Percentiles rank a stretch among this genome's conserved stretches.
These are phyloP conservation scores for Ornithorhynchus anatinus DNA, from an alignment of 2,113 vertebrate species.

Conservation along the genomic window DNA sequence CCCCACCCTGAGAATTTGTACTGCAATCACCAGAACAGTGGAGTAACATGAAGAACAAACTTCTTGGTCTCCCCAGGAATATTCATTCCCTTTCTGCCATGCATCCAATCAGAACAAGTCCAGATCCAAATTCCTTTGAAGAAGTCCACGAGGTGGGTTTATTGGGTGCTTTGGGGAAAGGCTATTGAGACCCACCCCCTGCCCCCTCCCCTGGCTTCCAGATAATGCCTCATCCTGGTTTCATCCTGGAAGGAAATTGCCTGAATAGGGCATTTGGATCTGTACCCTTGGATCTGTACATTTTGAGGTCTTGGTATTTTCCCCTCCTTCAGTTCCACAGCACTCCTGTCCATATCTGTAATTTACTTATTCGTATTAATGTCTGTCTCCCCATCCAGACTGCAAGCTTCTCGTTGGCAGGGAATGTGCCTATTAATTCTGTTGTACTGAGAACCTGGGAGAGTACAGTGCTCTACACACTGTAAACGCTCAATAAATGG, in stretches of 20 bases:
- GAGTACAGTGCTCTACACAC: too few relatives aligned
- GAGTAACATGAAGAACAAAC: constrained; percentile 51
- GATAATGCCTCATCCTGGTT: constrained; percentile 25
- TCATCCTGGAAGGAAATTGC: constrained; percentile 55
- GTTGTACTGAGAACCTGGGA: too few relatives aligned
- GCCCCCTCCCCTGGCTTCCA: background rate
- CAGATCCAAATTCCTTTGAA: background rate
- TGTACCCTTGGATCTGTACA: too few relatives aligned
- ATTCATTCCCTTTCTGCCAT: constrained; percentile 50
- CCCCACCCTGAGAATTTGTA: constrained; percentile 46
- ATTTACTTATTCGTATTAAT: too few relatives aligned
- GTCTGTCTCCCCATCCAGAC: too few relatives aligned
- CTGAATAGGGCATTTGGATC: constrained; percentile 50
- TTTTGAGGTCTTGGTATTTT: too few relatives aligned
- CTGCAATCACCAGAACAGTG: constrained; percentile 48
- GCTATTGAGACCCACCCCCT: constrained; percentile 15
- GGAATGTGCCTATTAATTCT: too few relatives aligned
- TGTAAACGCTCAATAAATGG: too few relatives aligned
- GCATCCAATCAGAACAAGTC: too few relatives aligned
- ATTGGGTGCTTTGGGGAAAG: constrained; percentile 40
- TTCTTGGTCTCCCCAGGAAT: constrained; percentile 33
- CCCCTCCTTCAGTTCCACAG: too few relatives aligned
- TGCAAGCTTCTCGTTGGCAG: too few relatives aligned
- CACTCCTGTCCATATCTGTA: too few relatives aligned
- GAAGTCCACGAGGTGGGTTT: constrained; percentile 5